These are phyloP conservation scores for Philonicus albiceps DNA, from an alignment of 2,888 invertebrate species.

Conservation along the genomic window DNA sequence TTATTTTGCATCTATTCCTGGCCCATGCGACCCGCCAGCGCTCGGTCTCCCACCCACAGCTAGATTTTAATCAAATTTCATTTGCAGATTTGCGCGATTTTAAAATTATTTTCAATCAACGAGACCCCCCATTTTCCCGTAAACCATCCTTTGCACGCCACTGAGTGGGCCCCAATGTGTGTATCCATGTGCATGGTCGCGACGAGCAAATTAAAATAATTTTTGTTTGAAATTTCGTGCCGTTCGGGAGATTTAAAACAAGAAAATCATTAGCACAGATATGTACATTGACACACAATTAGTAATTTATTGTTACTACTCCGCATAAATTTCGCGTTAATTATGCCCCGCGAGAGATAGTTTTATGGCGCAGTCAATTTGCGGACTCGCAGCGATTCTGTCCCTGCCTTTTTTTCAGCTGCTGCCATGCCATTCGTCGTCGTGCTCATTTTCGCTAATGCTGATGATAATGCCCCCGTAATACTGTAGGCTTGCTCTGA, in stretches of 20 bases:
- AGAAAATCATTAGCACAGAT: constrained; percentile 39
- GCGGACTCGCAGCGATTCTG: neutral
- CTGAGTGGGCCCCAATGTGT: neutral
- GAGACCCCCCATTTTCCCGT: neutral
- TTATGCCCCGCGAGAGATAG: constrained; percentile 40
- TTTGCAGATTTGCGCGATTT: constrained; percentile 39
- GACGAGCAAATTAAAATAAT: constrained; percentile 32
- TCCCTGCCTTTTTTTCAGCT: neutral
- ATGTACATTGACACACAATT: constrained; percentile 37
- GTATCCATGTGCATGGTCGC: neutral
- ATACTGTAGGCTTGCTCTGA: neutral
- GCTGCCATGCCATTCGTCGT: neutral
- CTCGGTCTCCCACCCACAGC: neutral
- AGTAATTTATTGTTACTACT: constrained; percentile 39
- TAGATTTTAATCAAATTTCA: constrained; percentile 41
- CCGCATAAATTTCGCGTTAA: constrained; percentile 37
- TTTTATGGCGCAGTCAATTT: constrained; percentile 31
- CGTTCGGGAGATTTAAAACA: constrained; percentile 37
- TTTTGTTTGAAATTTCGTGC: constrained; percentile 38
- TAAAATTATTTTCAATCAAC: constrained; percentile 42
- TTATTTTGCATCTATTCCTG: constrained; percentile 14
- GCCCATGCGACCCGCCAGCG: neutral
- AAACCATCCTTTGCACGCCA: neutral
- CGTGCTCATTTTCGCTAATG: neutral
- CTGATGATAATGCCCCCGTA: neutral